Percentiles rank a stretch among this genome's conserved stretches.
Evolutionary conservation across 2,113 vertebrate species (phyloP).

Genomic region (Chaetodon auriga): DNA sequence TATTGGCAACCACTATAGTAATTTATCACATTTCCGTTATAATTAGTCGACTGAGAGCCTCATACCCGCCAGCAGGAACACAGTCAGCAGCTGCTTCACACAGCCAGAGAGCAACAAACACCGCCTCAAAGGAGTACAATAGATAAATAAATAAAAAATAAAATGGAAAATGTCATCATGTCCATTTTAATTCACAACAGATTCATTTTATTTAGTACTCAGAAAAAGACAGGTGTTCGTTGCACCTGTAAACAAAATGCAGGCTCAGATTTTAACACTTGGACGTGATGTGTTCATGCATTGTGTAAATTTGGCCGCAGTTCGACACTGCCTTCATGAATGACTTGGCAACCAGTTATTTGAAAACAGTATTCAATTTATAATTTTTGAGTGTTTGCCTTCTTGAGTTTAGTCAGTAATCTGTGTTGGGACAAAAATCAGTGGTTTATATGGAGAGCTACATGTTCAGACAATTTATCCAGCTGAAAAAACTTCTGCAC

Average conservation of each 20-base stretch:
- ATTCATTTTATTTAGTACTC: slow-evolving; percentile 1
- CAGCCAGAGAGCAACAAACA: slow-evolving; percentile 40
- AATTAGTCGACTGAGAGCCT: slow-evolving; percentile 43
- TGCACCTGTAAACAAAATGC: neutral
- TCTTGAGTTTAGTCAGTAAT: neutral
- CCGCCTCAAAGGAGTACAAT: slow-evolving; percentile 5
- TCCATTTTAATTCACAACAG: slow-evolving; percentile 3
- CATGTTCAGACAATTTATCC: neutral
- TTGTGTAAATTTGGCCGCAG: neutral
- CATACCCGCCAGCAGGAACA: slow-evolving; percentile 33
- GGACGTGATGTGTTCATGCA: neutral
- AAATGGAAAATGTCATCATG: slow-evolving; percentile 13
- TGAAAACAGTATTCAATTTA: neutral
- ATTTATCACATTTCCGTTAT: slow-evolving; percentile 63
- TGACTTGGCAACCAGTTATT: neutral
- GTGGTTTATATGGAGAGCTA: no score
- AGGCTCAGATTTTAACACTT: neutral
- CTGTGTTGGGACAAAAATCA: neutral
- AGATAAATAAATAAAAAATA: slow-evolving; percentile 2
- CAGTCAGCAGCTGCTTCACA: slow-evolving; percentile 55
- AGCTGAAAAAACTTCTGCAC: neutral
- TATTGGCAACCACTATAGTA: slow-evolving; percentile 30
- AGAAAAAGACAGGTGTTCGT: neutral
- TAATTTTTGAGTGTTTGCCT: no score
- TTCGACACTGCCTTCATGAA: neutral